Percentiles rank a stretch among this genome's conserved stretches.
These are phyloP conservation scores for Drosophila greeni DNA, from an alignment of 2,888 invertebrate genomes.

Conservation along the genomic window DNA sequence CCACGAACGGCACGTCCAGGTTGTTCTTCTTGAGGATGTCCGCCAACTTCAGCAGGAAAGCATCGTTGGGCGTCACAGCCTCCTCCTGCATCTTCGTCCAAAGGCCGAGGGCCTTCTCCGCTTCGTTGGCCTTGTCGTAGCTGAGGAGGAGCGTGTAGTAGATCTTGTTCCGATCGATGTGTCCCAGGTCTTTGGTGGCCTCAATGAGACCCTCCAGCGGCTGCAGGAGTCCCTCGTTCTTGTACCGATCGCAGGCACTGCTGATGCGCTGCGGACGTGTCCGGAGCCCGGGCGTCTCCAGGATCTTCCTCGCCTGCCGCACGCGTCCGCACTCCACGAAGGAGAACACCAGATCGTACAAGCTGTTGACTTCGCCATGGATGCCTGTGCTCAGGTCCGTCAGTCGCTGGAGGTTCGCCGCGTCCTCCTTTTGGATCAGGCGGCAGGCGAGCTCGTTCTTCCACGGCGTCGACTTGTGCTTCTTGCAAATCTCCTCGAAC, in stretches of 20 bases:
- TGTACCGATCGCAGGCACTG: conserved; percentile 83
- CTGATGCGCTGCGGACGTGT: conserved; percentile 84
- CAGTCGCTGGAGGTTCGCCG: conserved; percentile 87
- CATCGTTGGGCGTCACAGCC: conserved; percentile 84
- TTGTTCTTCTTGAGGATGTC: conserved; percentile 83
- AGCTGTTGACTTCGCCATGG: conserved; percentile 90
- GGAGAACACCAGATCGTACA: conserved; percentile 89
- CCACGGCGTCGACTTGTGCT: conserved; percentile 86
- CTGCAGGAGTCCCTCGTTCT: conserved; percentile 83
- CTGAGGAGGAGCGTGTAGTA: conserved; percentile 87
- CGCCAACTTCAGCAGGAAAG: conserved; percentile 84
- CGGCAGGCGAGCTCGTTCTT: conserved; percentile 86
- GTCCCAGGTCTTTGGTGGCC: conserved; percentile 87
- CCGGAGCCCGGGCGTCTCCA: conserved; percentile 90
- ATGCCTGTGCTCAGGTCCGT: conserved; percentile 88
- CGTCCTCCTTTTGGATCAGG: conserved; percentile 87
- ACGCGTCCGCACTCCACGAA: conserved; percentile 90
- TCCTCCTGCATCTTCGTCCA: conserved; percentile 94
- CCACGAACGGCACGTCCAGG: conserved; percentile 85
- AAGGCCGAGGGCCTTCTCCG: conserved; percentile 85
- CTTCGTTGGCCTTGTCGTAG: conserved; percentile 85
- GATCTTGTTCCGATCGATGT: conserved; percentile 87
- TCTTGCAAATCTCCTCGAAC: conserved; percentile 85
- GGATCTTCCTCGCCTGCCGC: conserved; percentile 88
- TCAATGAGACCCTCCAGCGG: conserved; percentile 87